A percentile compares a stretch with the other conserved stretches of the same genome.
phyloP scores from a whole-genome alignment of 2,797 vertebrate species.

The Staurois parvus region DNA sequence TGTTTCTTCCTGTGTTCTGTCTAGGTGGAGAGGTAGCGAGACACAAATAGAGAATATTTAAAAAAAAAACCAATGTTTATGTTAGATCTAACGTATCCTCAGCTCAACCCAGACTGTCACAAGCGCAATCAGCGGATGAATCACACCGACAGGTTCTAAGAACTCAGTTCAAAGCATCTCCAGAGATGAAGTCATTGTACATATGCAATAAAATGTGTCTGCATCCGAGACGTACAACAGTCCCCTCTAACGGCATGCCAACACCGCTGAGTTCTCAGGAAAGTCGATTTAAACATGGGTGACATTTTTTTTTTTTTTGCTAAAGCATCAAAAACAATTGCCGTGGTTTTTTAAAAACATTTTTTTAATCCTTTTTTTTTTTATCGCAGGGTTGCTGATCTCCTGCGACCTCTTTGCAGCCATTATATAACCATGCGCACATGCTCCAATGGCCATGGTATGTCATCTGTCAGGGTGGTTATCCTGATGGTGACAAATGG shows the following conservation, averaged over 20 bases:
- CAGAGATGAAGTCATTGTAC: neutral
- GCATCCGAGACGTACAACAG: neutral
- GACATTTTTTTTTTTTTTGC: too few relatives aligned
- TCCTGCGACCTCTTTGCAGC: too few relatives aligned
- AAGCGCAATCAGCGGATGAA: slow-evolving; percentile 1
- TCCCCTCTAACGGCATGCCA: neutral
- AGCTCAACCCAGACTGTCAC: neutral
- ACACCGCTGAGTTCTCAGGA: too few relatives aligned
- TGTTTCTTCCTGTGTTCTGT: neutral
- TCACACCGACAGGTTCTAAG: neutral
- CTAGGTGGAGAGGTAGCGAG: neutral
- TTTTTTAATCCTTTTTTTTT: too few relatives aligned
- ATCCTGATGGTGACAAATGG: too few relatives aligned
- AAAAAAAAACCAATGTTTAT: neutral
- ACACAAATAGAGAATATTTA: neutral
- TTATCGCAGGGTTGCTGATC: too few relatives aligned
- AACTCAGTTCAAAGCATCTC: neutral
- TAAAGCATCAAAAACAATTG: too few relatives aligned
- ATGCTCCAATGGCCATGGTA: too few relatives aligned
- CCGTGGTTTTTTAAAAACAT: too few relatives aligned
- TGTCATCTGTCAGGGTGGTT: too few relatives aligned
- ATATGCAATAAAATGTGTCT: neutral
- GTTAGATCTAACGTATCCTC: neutral
- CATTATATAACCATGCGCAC: too few relatives aligned
- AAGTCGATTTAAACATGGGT: too few relatives aligned